phyloP scores from a whole-genome alignment of 2,888 invertebrate species.

The Thymelicus acteon region DNA sequence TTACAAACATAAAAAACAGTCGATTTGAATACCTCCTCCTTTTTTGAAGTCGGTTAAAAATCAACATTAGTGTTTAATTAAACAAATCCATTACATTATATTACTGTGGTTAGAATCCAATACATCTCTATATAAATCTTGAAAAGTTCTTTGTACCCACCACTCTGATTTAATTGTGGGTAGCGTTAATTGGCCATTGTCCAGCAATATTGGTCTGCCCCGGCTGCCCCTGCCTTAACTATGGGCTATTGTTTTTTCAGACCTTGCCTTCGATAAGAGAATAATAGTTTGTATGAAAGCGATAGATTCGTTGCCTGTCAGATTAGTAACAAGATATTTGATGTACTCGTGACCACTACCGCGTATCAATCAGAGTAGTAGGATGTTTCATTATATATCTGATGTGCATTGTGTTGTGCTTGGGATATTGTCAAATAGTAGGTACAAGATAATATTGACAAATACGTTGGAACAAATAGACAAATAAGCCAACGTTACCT shows the following conservation, averaged over 20 bases:
- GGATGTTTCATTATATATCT: not conserved
- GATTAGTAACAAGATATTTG: constrained; percentile 22
- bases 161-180: constrained; percentile 68
- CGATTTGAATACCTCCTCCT: too few relatives aligned
- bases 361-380: constrained; percentile 5
- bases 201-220: constrained; percentile 62
- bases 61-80: too few relatives aligned
- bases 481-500: too few relatives aligned
- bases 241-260: constrained; percentile 48
- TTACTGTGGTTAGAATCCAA: too few relatives aligned
- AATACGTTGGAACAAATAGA: too few relatives aligned
- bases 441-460: too few relatives aligned
- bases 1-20: too few relatives aligned
- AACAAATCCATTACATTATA: too few relatives aligned
- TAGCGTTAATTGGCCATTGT: constrained; percentile 75
- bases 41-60: too few relatives aligned
- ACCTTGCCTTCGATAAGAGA: constrained; percentile 33
- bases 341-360: not conserved
- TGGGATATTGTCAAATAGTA: not conserved
- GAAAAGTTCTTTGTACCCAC: constrained; percentile 56
- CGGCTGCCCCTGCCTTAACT: constrained; percentile 55
- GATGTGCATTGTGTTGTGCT: not conserved
- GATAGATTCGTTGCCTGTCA: constrained; percentile 37
- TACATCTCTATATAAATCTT: constrained; percentile 49
- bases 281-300: constrained; percentile 29